These are phyloP conservation scores for Valencia hispanica DNA, from an alignment of 2,797 vertebrate species.

Conservation along the genomic window DNA sequence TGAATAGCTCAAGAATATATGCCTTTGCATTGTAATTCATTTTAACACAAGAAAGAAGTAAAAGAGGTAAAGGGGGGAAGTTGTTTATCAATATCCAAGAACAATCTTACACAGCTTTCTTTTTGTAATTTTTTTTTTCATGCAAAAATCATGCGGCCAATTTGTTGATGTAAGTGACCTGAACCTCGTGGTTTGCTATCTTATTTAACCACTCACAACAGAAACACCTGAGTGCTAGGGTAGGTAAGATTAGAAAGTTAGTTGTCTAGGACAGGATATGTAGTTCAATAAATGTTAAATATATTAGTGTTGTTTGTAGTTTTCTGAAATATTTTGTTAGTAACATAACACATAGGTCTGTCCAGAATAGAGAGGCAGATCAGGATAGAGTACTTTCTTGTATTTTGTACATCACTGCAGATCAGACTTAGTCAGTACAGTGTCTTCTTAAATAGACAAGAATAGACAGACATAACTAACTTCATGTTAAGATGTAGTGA, in stretches of 20 bases:
- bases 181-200: conserved; percentile 97
- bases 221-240: conserved; percentile 66
- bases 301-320: conserved; percentile 71
- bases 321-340: conserved; percentile 59
- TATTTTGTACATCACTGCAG: conserved; percentile 53
- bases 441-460: conserved; percentile 71
- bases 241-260: conserved; percentile 56
- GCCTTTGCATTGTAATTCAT: conserved; percentile 46
- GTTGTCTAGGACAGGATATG: conserved; percentile 65
- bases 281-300: conserved; percentile 61
- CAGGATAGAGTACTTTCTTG: conserved; percentile 57
- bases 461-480: conserved; percentile 78
- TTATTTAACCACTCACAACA: conserved; percentile 87
- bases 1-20: conserved; percentile 51
- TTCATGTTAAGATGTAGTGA: conserved; percentile 77
- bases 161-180: conserved; percentile 99
- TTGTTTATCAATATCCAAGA: conserved; percentile 85
- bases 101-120: conserved; percentile 97
- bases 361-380: conserved; percentile 54
- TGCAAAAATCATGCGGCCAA: conserved; percentile 99
- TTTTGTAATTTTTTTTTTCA: conserved; percentile 99
- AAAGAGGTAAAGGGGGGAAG: conserved; percentile 57
- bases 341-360: conserved; percentile 55
- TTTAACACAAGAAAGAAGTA: conserved; percentile 36
- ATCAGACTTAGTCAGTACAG: conserved; percentile 58